A percentile compares a stretch with the other conserved stretches of the same genome.
These are phyloP conservation scores for Pipistrellus pipistrellus DNA, from an alignment of 2,797 vertebrate genomes.

Conservation along the genomic window DNA sequence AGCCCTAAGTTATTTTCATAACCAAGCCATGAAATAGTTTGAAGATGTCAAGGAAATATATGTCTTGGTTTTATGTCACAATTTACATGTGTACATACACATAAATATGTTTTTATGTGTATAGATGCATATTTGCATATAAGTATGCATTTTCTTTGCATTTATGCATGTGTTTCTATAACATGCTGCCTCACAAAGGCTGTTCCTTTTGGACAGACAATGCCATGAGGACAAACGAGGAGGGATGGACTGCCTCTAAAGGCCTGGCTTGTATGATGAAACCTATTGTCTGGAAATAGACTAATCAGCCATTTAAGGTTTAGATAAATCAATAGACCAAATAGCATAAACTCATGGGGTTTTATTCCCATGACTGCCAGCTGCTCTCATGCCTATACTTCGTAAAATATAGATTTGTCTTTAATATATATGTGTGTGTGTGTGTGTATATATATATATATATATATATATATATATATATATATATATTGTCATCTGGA, in stretches of 20 bases:
- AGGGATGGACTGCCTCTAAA: conserved; percentile 72
- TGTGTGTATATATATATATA: too few relatives aligned
- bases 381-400: conserved; percentile 88
- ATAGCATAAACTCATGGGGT: conserved; percentile 82
- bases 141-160: neutral
- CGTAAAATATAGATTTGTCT: too few relatives aligned
- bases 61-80: neutral
- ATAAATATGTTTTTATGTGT: neutral
- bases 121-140: neutral
- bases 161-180: neutral
- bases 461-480: too few relatives aligned
- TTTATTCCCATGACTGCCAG: conserved; percentile 85
- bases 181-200: conserved; percentile 1
- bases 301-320: conserved; percentile 85
- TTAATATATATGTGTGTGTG: too few relatives aligned
- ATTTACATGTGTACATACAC: neutral
- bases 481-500: conserved; percentile 86
- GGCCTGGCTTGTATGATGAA: conserved; percentile 73
- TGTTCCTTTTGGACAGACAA: conserved; percentile 43
- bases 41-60: neutral
- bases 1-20: neutral
- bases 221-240: conserved; percentile 67
- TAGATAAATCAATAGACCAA: conserved; percentile 86
- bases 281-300: conserved; percentile 83
- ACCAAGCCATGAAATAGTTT: neutral